phyloP scores from a whole-genome alignment of 1,140 invertebrate genomes.

The Danaus melanippus region DNA sequence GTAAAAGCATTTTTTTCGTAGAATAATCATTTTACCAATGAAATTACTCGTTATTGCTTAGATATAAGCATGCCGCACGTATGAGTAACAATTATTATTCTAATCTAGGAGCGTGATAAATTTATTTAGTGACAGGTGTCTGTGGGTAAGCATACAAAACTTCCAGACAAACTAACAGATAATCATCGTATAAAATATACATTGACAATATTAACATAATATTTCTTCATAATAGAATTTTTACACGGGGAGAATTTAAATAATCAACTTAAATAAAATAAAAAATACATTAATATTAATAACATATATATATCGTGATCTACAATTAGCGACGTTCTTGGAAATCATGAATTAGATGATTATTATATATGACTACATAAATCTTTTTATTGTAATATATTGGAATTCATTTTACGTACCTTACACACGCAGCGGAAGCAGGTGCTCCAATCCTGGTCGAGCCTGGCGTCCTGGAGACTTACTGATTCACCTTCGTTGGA shows the following conservation, averaged over 20 bases:
- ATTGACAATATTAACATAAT: no score
- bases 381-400: constrained; percentile 1
- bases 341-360: no score
- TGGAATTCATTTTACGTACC: constrained; percentile 29
- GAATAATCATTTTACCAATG: constrained; percentile 28
- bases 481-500: constrained; percentile 62
- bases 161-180: no score
- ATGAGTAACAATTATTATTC: constrained; percentile 49
- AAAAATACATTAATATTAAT: no score
- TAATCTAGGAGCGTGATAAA: constrained; percentile 52
- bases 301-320: no score
- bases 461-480: constrained; percentile 45
- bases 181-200: no score
- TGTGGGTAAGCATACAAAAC: constrained; percentile 44
- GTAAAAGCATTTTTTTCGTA: no score
- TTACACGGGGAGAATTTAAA: no score
- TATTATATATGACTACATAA: not conserved
- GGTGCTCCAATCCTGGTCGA: constrained; percentile 58
- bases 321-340: no score
- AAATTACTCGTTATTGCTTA: constrained; percentile 53
- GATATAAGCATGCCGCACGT: constrained; percentile 48
- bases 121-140: constrained; percentile 55
- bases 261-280: no score
- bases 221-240: no score
- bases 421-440: constrained; percentile 64